These are phyloP conservation scores for Lithobates pipiens DNA, from an alignment of 2,797 vertebrate species.

Conservation along the genomic window DNA sequence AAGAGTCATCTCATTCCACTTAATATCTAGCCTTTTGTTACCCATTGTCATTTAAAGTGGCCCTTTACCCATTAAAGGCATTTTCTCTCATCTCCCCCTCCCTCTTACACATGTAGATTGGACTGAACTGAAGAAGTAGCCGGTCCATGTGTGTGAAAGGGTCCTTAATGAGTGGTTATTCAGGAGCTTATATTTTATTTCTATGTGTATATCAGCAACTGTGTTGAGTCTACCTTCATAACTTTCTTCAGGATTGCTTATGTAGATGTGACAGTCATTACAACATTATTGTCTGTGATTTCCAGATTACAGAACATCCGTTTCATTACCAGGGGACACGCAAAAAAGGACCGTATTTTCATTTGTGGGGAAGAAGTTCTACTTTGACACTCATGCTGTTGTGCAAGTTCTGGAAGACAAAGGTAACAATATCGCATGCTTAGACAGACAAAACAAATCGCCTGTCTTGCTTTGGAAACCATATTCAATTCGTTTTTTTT, in stretches of 20 bases:
- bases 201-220: too few species aligned
- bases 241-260: neutral
- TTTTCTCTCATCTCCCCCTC: too few species aligned
- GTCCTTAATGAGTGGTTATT: too few species aligned
- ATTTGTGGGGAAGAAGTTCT: slow-evolving; percentile 76
- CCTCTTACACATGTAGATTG: too few species aligned
- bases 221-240: neutral
- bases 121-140: too few species aligned
- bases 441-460: neutral
- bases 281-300: slow-evolving; percentile 21
- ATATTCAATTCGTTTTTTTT: neutral
- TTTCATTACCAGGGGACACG: slow-evolving; percentile 68
- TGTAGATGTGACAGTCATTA: too few species aligned
- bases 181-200: too few species aligned
- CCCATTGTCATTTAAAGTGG: too few species aligned
- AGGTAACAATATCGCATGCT: slow-evolving; percentile 74
- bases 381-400: slow-evolving; percentile 92
- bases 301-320: slow-evolving; percentile 78
- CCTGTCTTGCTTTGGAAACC: neutral
- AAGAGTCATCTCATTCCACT: too few species aligned
- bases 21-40: too few species aligned
- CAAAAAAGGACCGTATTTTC: slow-evolving; percentile 72
- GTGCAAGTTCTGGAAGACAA: slow-evolving; percentile 88
- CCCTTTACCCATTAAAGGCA: too few species aligned
- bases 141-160: too few species aligned